Conservation (phyloP, 2,888 invertebrate species). For the Leptinotarsa juncta region DNA sequence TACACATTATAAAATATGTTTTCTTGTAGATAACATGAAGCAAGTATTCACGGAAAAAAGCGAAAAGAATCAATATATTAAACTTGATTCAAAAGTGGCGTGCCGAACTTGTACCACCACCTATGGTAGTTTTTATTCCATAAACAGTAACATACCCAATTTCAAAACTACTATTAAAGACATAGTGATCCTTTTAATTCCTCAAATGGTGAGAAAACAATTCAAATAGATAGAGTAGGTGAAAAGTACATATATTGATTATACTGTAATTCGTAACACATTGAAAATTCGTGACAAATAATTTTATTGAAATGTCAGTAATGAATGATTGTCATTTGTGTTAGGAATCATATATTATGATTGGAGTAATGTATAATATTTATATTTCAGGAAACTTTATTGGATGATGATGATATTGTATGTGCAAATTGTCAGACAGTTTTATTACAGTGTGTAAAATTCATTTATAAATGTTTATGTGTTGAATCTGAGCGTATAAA, state of each 20-base stretch:
- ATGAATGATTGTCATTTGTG: too few species aligned
- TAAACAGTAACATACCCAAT: background rate
- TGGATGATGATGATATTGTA: background rate
- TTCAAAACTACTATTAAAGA: background rate
- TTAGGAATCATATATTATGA: too few species aligned
- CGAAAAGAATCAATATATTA: background rate
- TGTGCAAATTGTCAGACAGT: background rate
- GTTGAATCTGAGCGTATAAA: background rate
- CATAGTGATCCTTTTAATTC: constrained; percentile 13
- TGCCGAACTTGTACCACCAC: background rate
- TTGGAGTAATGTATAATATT: background rate
- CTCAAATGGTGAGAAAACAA: constrained; percentile 11
- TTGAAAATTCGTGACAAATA: too few species aligned
- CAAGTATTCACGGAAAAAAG: background rate
- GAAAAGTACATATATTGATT: too few species aligned
- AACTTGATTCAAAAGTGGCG: background rate
- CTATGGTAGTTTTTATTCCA: background rate
- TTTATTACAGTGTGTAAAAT: background rate
- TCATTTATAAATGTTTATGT: background rate
- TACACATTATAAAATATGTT: too few species aligned
- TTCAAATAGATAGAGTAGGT: too few species aligned
- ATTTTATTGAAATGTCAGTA: too few species aligned
- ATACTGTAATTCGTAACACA: too few species aligned
- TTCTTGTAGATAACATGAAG: background rate
- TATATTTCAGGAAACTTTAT: background rate